Conservation (phyloP, 2,797 vertebrate genomes). For the Bovichtus variegatus region DNA sequence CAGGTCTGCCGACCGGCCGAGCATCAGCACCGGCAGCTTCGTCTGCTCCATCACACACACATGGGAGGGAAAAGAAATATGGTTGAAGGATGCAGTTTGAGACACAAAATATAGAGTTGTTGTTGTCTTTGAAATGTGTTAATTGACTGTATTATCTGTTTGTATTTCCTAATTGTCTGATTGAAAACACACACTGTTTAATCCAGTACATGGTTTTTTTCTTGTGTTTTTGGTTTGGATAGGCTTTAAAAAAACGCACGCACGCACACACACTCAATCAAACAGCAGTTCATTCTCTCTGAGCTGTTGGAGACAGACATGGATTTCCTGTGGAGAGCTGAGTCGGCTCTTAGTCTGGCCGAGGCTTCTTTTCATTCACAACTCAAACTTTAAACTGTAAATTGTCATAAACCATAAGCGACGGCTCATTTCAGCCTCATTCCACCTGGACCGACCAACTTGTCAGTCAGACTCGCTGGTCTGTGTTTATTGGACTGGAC, state of each 20-base stretch:
- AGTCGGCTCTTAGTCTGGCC: constrained; percentile 33
- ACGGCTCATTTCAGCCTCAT: neutral
- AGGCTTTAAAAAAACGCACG: neutral
- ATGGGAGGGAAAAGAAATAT: neutral
- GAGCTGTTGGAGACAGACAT: constrained; percentile 21
- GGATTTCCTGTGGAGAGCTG: constrained; percentile 51
- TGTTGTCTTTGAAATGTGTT: too few species aligned
- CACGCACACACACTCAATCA: constrained; percentile 16
- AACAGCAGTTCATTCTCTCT: constrained; percentile 33
- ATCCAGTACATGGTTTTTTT: neutral
- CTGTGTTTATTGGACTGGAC: neutral
- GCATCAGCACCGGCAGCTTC: constrained; percentile 92
- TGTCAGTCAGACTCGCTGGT: neutral
- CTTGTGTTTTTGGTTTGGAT: neutral
- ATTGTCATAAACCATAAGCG: too few species aligned
- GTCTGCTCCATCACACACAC: constrained; percentile 76
- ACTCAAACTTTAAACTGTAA: neutral
- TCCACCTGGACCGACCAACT: neutral
- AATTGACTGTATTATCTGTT: too few species aligned
- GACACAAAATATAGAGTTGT: neutral
- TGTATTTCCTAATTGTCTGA: neutral
- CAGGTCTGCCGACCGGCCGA: constrained; percentile 93
- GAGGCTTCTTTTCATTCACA: constrained; percentile 10
- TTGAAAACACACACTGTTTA: neutral
- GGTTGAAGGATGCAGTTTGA: neutral